Percentiles rank a stretch among this genome's conserved stretches.
Evolutionary conservation across 2,888 invertebrate genomes (phyloP).

Genomic region (Andrena hattorfiana): DNA sequence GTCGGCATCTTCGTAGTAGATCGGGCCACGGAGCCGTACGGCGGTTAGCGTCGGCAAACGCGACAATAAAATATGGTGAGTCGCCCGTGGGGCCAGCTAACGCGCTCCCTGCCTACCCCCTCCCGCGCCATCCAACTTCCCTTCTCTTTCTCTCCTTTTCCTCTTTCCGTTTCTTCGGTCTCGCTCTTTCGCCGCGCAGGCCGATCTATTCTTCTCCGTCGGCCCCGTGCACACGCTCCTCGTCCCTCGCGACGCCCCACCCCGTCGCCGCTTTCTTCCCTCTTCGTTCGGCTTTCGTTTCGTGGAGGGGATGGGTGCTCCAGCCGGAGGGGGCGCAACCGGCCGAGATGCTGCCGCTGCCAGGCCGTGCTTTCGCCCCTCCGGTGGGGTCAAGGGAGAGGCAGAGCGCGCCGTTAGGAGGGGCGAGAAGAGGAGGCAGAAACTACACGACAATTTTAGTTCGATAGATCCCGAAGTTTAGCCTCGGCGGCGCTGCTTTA

Average conservation of each 20-base stretch:
- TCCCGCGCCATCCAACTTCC: conserved; percentile 49
- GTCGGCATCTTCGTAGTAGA: conserved; percentile 71
- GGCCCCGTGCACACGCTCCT: conserved; percentile 41
- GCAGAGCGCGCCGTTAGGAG: conserved; percentile 52
- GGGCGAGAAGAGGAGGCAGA: conserved; percentile 73
- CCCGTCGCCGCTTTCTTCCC: conserved; percentile 75
- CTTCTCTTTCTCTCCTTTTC: conserved; percentile 68
- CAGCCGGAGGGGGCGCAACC: conserved; percentile 70
- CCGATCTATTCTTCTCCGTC: conserved; percentile 62
- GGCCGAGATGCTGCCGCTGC: conserved; percentile 71
- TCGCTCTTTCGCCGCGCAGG: conserved; percentile 49
- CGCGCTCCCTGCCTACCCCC: conserved; percentile 70
- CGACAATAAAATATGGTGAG: conserved; percentile 83
- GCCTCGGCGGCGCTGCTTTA: conserved; percentile 83
- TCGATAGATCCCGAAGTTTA: conserved; percentile 84
- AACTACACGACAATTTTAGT: conserved; percentile 85
- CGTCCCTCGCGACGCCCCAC: conserved; percentile 69
- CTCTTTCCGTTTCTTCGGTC: conserved; percentile 65
- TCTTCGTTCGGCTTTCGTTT: conserved; percentile 74
- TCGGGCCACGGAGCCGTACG: conserved; percentile 74
- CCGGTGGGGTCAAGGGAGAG: conserved; percentile 63
- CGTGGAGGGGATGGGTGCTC: conserved; percentile 71
- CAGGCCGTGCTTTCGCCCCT: conserved; percentile 45
- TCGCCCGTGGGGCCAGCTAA: conserved; percentile 75
- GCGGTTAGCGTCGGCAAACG: conserved; percentile 83